A percentile compares a stretch with the other conserved stretches of the same genome.
These are phyloP conservation scores for Lithosia quadra DNA, from an alignment of 2,888 invertebrate genomes.

Conservation along the genomic window DNA sequence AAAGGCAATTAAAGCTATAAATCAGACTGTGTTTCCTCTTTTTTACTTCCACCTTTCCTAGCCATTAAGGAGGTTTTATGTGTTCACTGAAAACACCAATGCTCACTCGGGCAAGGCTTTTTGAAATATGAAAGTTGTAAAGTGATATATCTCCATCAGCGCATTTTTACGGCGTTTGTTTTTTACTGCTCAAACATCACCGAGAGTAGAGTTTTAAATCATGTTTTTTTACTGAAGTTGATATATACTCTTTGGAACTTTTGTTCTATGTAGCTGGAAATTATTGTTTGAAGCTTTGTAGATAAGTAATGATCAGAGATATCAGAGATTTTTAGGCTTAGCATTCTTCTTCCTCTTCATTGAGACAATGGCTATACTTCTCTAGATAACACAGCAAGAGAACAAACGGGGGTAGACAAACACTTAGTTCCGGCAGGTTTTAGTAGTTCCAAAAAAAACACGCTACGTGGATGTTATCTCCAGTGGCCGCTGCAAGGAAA, in stretches of 20 bases:
- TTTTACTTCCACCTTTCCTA: constrained; percentile 64
- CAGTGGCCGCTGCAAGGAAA: no score
- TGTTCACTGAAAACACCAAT: constrained; percentile 60
- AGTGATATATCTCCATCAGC: constrained; percentile 78
- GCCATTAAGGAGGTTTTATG: constrained; percentile 72
- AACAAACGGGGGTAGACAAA: no score
- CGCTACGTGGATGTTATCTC: no score
- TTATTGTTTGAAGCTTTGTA: constrained; percentile 34
- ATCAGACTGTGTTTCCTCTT: constrained; percentile 73
- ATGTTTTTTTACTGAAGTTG: constrained; percentile 64
- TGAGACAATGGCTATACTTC: no score
- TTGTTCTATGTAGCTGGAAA: constrained; percentile 47
- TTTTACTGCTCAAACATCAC: constrained; percentile 67
- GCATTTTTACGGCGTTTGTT: constrained; percentile 62
- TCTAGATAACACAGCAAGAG: no score
- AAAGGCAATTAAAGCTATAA: constrained; percentile 82
- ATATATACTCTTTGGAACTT: constrained; percentile 69
- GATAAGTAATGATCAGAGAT: no score
- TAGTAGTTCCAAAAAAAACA: no score
- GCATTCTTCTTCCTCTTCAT: no score
- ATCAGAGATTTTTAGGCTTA: no score
- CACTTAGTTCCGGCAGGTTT: no score
- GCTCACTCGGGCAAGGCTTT: constrained; percentile 71
- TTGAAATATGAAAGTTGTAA: constrained; percentile 84
- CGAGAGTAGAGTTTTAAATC: constrained; percentile 76